Evolutionary conservation across 2,888 invertebrate genomes (phyloP), one percentile per base, ranked within the genome.

Genomic region (Dicranocentrus wangi): DNA sequence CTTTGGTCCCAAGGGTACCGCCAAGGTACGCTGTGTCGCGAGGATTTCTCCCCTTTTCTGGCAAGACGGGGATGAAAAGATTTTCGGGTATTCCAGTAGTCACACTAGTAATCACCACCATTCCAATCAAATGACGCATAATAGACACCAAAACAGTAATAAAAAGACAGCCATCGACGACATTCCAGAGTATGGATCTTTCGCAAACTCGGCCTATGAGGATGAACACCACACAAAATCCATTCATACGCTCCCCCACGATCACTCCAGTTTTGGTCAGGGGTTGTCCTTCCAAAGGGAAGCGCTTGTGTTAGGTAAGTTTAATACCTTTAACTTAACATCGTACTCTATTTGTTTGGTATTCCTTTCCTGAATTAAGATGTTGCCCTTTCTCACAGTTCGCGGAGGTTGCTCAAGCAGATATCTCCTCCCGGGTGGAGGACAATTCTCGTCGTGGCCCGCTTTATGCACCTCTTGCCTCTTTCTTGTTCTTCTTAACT

Each of bases 11-110:
- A 73, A 81, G 53, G 86, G 86, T 7, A 79, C 66, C 2, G 86
- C 84, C 2, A 83, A 73, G 55, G 82, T 86, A 1, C 66, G 84
- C 21, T 86, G 86, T 70, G 76, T 82, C 42, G 86, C 86, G n/a
- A 75, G 79, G 39, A 84, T 83, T 28, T 82, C 81, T 0, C 80
- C 82, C 8, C 77, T 77, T 23, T 82, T 82, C 68, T 82, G 83
- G 81, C 81, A 81, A 32, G 83, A 83, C 19, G 81, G 81, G 61
- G 83, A 83, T 73, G 83, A 83, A 58, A 83, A 75, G 23, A 75
- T 63, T 61, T 42, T 81, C 7, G 69, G 72, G 2, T 32, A 69
- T 19, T 43, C 27, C 1, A 17, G 53, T 19, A 15, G 32, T 17
- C 10, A 8, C 17, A 55, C 2, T 55, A 23, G 25, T 3, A 13